These are phyloP conservation scores for Cryptophagus acutangulus DNA, from an alignment of 2,888 invertebrate species.

Conservation along the genomic window DNA sequence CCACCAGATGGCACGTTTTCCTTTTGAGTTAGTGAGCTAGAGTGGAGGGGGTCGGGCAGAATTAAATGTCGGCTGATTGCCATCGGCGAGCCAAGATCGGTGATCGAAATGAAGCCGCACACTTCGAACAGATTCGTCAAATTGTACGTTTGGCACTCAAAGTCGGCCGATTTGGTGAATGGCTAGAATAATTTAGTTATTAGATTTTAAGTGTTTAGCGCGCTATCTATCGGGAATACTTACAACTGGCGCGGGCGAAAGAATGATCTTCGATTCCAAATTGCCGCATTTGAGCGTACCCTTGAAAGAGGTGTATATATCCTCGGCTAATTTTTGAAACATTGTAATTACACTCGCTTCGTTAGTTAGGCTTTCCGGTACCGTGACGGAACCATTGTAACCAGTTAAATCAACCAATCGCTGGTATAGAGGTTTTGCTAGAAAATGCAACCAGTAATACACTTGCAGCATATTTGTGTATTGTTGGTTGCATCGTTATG, in stretches of 20 bases:
- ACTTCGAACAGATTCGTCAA: constrained; percentile 74
- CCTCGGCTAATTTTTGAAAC: constrained; percentile 66
- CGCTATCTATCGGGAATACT: constrained; percentile 21
- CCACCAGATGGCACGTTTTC: constrained; percentile 42
- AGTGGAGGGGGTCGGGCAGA: too few species aligned
- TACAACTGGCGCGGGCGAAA: constrained; percentile 71
- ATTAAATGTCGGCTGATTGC: constrained; percentile 86
- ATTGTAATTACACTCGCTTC: constrained; percentile 49
- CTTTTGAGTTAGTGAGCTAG: constrained; percentile 47
- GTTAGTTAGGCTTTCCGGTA: constrained; percentile 52
- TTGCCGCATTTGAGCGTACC: constrained; percentile 70
- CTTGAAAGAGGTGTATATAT: constrained; percentile 68
- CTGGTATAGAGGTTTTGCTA: constrained; percentile 70
- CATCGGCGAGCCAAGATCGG: constrained; percentile 87
- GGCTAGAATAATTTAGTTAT: constrained; percentile 35
- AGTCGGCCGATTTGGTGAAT: constrained; percentile 57
- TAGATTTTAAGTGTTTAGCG: neutral
- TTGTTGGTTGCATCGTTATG: too few species aligned
- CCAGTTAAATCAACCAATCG: constrained; percentile 73
- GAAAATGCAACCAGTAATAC: constrained; percentile 31
- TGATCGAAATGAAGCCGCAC: constrained; percentile 81
- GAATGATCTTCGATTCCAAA: constrained; percentile 63
- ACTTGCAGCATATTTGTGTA: neutral
- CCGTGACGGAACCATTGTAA: constrained; percentile 57
- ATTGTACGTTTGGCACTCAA: constrained; percentile 56